Percentiles rank a stretch among this genome's conserved stretches.
Evolutionary conservation across 2,888 invertebrate species (phyloP).

Genomic region (Sycophila texana): DNA sequence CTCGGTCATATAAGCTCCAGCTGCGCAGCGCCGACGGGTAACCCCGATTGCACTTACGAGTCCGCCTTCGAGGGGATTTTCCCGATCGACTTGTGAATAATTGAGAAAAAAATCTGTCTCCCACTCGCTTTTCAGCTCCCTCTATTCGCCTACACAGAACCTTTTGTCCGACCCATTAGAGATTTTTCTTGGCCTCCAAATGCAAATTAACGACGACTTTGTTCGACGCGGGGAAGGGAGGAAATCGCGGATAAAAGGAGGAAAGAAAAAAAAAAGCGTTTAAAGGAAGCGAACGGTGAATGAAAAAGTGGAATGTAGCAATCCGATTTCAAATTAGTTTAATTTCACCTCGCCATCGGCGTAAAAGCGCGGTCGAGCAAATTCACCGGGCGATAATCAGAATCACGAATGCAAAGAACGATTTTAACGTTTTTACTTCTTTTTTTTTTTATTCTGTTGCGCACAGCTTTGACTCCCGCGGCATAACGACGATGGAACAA

Average conservation of each 20-base stretch:
- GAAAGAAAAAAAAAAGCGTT: conserved; percentile 42
- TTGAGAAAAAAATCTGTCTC: conserved; percentile 42
- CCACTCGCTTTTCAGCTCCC: neutral
- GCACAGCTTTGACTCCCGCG: conserved; percentile 52
- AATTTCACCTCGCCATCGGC: conserved; percentile 19
- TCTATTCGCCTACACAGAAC: conserved; percentile 1
- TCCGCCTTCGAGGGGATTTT: conserved; percentile 9
- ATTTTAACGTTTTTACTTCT: too few species aligned
- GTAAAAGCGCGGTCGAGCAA: neutral
- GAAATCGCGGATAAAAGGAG: conserved; percentile 3
- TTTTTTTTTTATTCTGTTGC: neutral
- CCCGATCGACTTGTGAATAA: conserved; percentile 42
- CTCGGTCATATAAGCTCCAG: neutral
- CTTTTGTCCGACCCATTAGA: conserved; percentile 40
- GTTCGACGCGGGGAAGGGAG: conserved; percentile 14
- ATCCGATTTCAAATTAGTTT: conserved; percentile 48
- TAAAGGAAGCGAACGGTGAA: conserved; percentile 38
- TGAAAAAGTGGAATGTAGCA: conserved; percentile 32
- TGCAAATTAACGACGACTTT: conserved; percentile 49
- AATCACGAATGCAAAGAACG: too few species aligned
- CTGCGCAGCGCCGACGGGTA: neutral
- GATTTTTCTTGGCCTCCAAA: conserved; percentile 43
- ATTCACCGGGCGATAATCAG: neutral
- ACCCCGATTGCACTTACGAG: conserved; percentile 19
- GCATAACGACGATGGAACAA: conserved; percentile 77